Base-by-base conservation (phyloP, 2,797 vertebrate species). In the Takifugu ocellatus region DNA sequence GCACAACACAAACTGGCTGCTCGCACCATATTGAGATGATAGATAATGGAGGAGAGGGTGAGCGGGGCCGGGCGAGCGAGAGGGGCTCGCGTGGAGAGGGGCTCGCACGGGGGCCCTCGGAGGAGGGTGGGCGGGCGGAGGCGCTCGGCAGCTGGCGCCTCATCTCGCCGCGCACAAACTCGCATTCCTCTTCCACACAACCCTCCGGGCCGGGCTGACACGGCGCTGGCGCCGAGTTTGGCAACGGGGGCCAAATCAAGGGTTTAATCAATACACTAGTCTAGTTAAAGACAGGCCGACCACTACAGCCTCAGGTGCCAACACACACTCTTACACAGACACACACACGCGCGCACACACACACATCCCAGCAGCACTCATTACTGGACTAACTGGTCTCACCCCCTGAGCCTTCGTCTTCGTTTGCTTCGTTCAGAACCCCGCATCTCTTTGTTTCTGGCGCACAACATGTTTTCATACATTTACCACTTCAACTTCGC, bases 1-100 rank as follows among this genome's bases (percentile, higher is more conserved):
- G 95, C 96, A 96, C 96, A 98, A 98, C 96, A 99, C 94, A 96
- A 97, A 98, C 95, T 95, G 95, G 94, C 94, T 96, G 95, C 94
- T 93, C 91, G 93, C 92, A 95, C 95, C 96, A 98, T 98, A 99
- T 98, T 99, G 97, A 96, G 95, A 94, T 96, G 96, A 97, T 97
- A 94, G 95, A 98, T 96, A 87, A 87, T 51, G 58, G 66, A 75
- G 77, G 93, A 76, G 92, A 92, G 95, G 93, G 93, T 90, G 85
- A 84, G 82, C 78, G 89, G 88, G 91, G 91, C 90, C 88, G 93
- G 9, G 51, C 12, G 88, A 89, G 91, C 92, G 65, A 51, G 68
- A 63, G 85, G 66, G 88, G 93, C 91, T 89, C 65, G 88, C 89
- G 91, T 92, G 81, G 75, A 82, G 81, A 63, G 85, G 66, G 88